Percentiles rank a stretch among this genome's conserved stretches.
These are phyloP conservation scores for Amazona vittata DNA, from an alignment of 2,113 vertebrate species.

Conservation along the genomic window DNA sequence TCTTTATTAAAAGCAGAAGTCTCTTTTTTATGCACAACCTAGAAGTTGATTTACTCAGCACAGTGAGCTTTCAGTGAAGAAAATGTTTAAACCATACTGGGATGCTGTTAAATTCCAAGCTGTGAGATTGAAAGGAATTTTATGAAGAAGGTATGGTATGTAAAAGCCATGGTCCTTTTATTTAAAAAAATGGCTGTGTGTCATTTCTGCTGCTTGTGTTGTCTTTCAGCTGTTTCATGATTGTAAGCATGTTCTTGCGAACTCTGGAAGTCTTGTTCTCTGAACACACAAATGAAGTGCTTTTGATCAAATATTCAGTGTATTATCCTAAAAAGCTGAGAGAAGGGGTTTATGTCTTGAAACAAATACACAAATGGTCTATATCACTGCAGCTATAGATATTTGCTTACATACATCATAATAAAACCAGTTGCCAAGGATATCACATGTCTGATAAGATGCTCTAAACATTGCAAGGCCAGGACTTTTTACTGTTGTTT, in stretches of 20 bases:
- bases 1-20: background rate
- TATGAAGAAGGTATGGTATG: background rate
- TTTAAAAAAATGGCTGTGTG: background rate
- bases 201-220: background rate
- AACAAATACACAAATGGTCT: background rate
- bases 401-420: too few species aligned
- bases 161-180: background rate
- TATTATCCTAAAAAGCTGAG: background rate
- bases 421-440: background rate
- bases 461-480: background rate
- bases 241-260: background rate
- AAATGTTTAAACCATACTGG: background rate
- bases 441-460: background rate
- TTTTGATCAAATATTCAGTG: background rate
- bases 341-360: background rate
- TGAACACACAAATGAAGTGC: too few species aligned
- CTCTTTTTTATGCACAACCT: background rate
- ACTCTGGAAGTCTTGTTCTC: background rate
- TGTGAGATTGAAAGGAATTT: background rate
- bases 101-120: background rate
- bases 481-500: background rate
- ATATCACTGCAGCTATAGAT: background rate
- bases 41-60: background rate
- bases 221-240: background rate
- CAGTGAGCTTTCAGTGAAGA: background rate